Conservation (phyloP, 2,113 vertebrate species). For the Boulengeromyrus knoepffleri region DNA sequence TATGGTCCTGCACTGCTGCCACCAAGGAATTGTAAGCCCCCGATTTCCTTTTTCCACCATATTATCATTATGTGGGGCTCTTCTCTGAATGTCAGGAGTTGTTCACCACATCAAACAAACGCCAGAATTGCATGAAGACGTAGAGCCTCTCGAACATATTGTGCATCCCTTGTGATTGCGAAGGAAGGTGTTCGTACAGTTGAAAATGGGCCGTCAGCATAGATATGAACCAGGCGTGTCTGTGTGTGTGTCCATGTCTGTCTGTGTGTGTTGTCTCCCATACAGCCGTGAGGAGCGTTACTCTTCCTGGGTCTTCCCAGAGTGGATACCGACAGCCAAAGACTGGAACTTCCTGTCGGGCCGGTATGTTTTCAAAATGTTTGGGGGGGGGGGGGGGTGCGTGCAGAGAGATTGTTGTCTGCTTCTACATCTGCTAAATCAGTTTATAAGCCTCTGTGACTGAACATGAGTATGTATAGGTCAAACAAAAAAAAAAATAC, state of each 20-base stretch:
- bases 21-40: conserved; percentile 74
- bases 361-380: conserved; percentile 53
- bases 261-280: not conserved
- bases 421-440: not conserved
- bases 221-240: not conserved
- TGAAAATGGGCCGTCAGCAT: not conserved
- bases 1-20: conserved; percentile 57
- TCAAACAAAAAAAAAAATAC: not conserved
- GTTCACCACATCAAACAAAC: not conserved
- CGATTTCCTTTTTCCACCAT: accelerated
- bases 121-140: not conserved
- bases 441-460: not conserved
- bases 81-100: not conserved
- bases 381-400: too few species aligned
- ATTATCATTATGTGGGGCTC: not conserved
- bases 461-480: not conserved
- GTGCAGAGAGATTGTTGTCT: not conserved
- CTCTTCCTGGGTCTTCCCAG: conserved; percentile 77
- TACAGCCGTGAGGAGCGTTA: conserved; percentile 68
- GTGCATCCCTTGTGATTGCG: not conserved
- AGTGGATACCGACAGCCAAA: conserved; percentile 72
- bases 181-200: not conserved
- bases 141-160: not conserved
- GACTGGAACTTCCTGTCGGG: conserved; percentile 69
- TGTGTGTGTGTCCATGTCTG: not conserved